Percentiles rank a stretch among this genome's conserved stretches.
Evolutionary conservation across 37 sponge, comb jelly and placozoan genomes (phyloP).

Genomic region (Halichondria panicea): DNA sequence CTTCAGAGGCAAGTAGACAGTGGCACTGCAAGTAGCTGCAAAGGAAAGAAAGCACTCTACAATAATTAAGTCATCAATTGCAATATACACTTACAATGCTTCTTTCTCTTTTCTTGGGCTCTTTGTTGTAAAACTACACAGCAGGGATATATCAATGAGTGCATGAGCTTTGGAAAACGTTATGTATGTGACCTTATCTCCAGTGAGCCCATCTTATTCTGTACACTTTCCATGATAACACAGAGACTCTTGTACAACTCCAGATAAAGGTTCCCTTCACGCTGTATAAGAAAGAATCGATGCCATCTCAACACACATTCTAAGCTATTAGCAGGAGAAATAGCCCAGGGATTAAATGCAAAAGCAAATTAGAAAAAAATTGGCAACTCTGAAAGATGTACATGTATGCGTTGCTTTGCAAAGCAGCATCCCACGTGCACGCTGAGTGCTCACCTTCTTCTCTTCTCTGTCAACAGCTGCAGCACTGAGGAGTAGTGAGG

Average conservation of each 20-base stretch:
- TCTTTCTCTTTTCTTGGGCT: neutral
- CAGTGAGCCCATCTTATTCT: slow-evolving; percentile 9
- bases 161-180: neutral
- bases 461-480: slow-evolving; percentile 38
- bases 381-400: too few relatives aligned
- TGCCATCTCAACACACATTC: neutral
- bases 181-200: neutral
- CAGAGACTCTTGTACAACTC: slow-evolving; percentile 34
- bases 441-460: slow-evolving; percentile 38
- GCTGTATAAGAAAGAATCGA: neutral
- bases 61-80: neutral
- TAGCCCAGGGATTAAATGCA: too few relatives aligned
- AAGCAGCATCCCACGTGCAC: neutral
- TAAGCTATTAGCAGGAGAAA: too few relatives aligned
- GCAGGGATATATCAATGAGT: neutral
- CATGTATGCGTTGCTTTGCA: too few relatives aligned
- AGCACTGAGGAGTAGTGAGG: slow-evolving; percentile 57
- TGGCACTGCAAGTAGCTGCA: slow-evolving; percentile 4
- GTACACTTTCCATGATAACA: slow-evolving; percentile 1
- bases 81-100: neutral
- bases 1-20: slow-evolving; percentile 63
- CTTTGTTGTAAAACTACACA: neutral
- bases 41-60: neutral
- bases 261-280: slow-evolving; percentile 50
- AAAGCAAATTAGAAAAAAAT: too few relatives aligned